Evolutionary conservation across 2,888 invertebrate species (phyloP), one percentile per base, ranked within the genome.

Genomic region (Allygus modestus): DNA sequence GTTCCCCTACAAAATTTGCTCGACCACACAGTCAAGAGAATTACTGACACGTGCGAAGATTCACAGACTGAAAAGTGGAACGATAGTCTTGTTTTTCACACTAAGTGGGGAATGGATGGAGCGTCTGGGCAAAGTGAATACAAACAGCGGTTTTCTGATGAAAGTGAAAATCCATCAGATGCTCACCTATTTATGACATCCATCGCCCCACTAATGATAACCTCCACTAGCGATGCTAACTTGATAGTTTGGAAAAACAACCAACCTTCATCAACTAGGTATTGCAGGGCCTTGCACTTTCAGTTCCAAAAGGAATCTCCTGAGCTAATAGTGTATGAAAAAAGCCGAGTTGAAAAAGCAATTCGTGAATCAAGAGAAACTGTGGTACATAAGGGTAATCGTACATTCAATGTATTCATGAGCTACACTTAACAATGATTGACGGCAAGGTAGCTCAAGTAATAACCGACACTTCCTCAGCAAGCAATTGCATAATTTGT

Each of bases 241-340:
- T 88, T 87, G 84, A 84, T 87, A 69, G 82, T 89, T 82, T 88
- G 88, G 88, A 87, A 88, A 88, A 89, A 89, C 83, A 88, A 87
- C 37, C 61, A 87, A 46, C 88, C 88, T 20, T 77, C 87, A 51
- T 89, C 88, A 28, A 88, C 88, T 7, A 85, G 87, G n/a, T n/a
- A n/a, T n/a, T n/a, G n/a, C n/a, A n/a, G n/a, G 54, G 88, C 88
- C 20, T 75, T 89, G 77, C 88, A 88, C 86, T 87, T 89, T 84
- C 85, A 88, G 84, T 88, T 88, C 87, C 65, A 86, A 28, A 88
- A 89, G 83, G 88, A 89, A 83, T 85, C 87, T 77, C 85, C 87
- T 41, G 85, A 87, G 83, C 41, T 84, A 7, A 51, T 69, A 51
- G n/a, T 65, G 33, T 23, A 9, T 23, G 84, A 86, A 82, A 85